A percentile compares a stretch with the other conserved stretches of the same genome.
phyloP scores from a whole-genome alignment of 2,888 invertebrate species.

The Sarcophaga carnaria region DNA sequence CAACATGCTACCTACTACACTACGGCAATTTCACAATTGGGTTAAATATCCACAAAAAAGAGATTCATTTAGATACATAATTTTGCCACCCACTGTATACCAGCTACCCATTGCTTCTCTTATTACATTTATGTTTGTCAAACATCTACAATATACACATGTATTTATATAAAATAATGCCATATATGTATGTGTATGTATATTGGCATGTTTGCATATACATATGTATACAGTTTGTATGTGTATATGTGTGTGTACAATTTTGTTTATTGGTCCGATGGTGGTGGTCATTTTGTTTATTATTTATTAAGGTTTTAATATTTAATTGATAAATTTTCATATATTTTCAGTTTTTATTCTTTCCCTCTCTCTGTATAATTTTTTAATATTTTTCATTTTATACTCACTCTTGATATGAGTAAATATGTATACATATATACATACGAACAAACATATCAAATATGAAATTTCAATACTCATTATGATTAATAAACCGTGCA shows the following conservation, averaged over 20 bases:
- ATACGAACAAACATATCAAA: conserved; percentile 38
- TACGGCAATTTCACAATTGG: no score
- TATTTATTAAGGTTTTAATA: conserved; percentile 69
- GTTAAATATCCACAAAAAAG: no score
- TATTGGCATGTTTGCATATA: background rate
- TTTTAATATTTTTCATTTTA: conserved; percentile 23
- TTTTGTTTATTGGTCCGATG: conserved; percentile 42
- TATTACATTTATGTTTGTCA: no score
- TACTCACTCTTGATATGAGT: conserved; percentile 10
- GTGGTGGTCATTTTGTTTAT: conserved; percentile 64
- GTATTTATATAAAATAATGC: no score
- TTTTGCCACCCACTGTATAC: no score
- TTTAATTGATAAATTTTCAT: conserved; percentile 64
- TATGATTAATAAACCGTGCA: conserved; percentile 66
- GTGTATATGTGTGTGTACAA: background rate
- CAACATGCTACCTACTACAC: no score
- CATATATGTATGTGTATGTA: background rate
- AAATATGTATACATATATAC: background rate
- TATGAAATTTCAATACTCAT: conserved; percentile 59
- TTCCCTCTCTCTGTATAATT: background rate
- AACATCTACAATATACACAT: background rate
- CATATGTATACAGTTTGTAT: no score
- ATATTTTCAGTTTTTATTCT: conserved; percentile 17
- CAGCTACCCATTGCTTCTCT: no score
- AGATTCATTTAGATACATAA: no score